phyloP scores from a whole-genome alignment of 2,797 vertebrate genomes.

The Macroramphosus scolopax region DNA sequence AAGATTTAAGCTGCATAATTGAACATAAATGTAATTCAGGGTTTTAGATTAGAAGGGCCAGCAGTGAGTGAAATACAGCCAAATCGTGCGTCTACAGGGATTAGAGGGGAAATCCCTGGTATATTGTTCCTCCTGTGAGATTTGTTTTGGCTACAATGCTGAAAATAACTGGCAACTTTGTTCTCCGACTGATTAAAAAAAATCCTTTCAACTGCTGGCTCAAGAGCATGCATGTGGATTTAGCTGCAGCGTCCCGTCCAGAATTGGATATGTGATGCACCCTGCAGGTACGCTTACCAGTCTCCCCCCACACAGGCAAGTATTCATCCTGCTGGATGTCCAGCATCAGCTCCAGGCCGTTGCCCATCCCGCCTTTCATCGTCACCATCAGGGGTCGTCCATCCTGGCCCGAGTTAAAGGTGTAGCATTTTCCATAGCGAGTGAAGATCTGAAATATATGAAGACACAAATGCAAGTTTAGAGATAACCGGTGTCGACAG shows the following conservation, averaged over 20 bases:
- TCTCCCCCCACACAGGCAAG: slow-evolving; percentile 95
- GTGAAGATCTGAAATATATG: slow-evolving; percentile 93
- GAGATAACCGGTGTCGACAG: neutral
- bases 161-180: slow-evolving; percentile 22
- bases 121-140: too few species aligned
- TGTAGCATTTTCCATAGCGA: slow-evolving; percentile 97
- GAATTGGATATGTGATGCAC: too few species aligned
- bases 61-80: too few species aligned
- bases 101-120: slow-evolving; percentile 14
- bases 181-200: slow-evolving; percentile 13
- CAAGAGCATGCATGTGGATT: too few species aligned
- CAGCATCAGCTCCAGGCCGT: slow-evolving; percentile 97
- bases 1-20: slow-evolving; percentile 4
- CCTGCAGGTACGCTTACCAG: slow-evolving; percentile 57
- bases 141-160: too few species aligned
- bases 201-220: too few species aligned
- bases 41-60: too few species aligned
- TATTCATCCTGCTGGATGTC: slow-evolving; percentile 99
- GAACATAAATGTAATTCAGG: neutral
- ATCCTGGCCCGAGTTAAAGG: slow-evolving; percentile 93
- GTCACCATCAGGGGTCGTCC: slow-evolving; percentile 87
- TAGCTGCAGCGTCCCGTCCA: neutral
- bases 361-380: slow-evolving; percentile 95
- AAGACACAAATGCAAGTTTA: slow-evolving; percentile 23
- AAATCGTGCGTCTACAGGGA: slow-evolving; percentile 4